Percentiles rank a stretch among this genome's conserved stretches.
phyloP scores from a whole-genome alignment of 2,888 invertebrate genomes.

The Lathronympha strigana region DNA sequence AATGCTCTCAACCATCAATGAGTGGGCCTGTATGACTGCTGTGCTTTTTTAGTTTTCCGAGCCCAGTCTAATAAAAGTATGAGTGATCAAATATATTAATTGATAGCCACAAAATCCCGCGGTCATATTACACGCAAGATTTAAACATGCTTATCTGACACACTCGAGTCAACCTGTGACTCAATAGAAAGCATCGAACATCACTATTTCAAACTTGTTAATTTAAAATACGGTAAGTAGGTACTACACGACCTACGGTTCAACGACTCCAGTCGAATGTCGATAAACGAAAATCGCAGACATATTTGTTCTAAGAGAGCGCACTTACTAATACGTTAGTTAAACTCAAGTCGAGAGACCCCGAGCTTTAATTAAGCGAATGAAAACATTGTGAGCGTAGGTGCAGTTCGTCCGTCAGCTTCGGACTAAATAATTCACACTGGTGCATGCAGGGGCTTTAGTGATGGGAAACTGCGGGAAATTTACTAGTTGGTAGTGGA shows the following conservation, averaged over 20 bases:
- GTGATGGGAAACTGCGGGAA: constrained; percentile 10
- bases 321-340: constrained; percentile 59
- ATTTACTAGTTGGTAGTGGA: constrained; percentile 22
- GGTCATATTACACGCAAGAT: background rate
- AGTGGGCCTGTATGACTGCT: too few species aligned
- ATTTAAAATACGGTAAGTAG: constrained; percentile 17
- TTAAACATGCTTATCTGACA: background rate
- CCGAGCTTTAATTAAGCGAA: constrained; percentile 76
- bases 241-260: constrained; percentile 24
- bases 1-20: too few species aligned
- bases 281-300: constrained; percentile 41
- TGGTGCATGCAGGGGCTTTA: constrained; percentile 31
- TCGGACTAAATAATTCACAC: constrained; percentile 35
- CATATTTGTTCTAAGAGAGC: constrained; percentile 41
- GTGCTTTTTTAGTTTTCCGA: background rate
- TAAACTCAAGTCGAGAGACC: constrained; percentile 72
- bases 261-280: constrained; percentile 30
- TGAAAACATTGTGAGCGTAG: constrained; percentile 62
- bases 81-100: background rate
- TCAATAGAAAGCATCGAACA: constrained; percentile 6
- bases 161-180: constrained; percentile 3
- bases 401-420: constrained; percentile 46
- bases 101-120: background rate
- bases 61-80: too few species aligned
- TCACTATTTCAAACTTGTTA: constrained; percentile 10